Percentiles rank a stretch among this genome's conserved stretches.
These are phyloP conservation scores for Parotocinclus haroldoi DNA, from an alignment of 2,797 vertebrate species.

Conservation along the genomic window DNA sequence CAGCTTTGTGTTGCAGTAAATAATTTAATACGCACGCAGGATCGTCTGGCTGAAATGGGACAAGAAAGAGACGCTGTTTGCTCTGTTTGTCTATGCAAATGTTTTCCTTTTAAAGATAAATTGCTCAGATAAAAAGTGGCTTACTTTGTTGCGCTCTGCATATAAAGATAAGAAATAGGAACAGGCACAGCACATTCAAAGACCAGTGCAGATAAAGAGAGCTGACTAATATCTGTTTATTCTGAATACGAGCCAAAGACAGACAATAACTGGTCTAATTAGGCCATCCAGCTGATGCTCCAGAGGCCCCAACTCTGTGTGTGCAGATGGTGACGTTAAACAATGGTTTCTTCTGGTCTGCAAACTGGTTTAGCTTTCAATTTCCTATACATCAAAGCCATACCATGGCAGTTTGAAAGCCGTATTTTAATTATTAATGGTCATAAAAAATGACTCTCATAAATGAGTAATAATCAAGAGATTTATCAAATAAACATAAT, in stretches of 20 bases:
- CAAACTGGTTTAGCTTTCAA: too few relatives aligned
- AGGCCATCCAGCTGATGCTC: background rate
- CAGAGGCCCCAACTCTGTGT: conserved; percentile 2
- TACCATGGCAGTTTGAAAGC: too few relatives aligned
- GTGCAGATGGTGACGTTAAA: too few relatives aligned
- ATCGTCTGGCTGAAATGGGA: background rate
- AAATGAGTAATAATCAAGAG: too few relatives aligned
- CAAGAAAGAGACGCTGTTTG: background rate
- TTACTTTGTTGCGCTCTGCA: background rate
- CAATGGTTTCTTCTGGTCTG: too few relatives aligned
- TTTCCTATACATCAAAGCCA: too few relatives aligned
- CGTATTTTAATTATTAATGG: too few relatives aligned
- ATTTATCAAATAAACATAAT: too few relatives aligned
- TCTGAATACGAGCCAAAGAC: background rate
- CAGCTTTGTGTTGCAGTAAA: background rate
- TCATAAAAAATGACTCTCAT: too few relatives aligned
- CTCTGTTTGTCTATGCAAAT: background rate
- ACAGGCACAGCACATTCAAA: too few relatives aligned
- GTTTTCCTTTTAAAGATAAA: background rate
- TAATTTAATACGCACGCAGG: background rate
- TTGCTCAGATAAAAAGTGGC: background rate
- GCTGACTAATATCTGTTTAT: background rate
- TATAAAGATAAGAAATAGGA: background rate
- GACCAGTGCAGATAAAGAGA: too few relatives aligned
- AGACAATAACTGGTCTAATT: conserved; percentile 18